Evolutionary conservation across 2,888 invertebrate genomes (phyloP).

Genomic region (Scelioninae gen. 2): DNA sequence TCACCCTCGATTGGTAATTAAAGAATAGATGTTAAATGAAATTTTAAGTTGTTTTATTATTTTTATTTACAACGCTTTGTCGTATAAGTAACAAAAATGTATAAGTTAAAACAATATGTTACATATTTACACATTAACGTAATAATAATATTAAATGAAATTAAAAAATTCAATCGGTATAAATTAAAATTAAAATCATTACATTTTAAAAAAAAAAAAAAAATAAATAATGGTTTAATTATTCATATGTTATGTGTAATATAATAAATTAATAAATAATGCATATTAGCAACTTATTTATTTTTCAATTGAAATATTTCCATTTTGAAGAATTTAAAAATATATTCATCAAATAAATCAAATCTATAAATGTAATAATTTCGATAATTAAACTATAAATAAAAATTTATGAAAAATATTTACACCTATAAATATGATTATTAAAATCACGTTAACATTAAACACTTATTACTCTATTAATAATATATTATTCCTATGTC

Average conservation of each 20-base stretch:
- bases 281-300: too few relatives aligned
- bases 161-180: neutral
- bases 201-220: too few relatives aligned
- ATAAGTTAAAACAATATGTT: conserved; percentile 71
- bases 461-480: conserved; percentile 25
- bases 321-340: too few relatives aligned
- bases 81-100: conserved; percentile 73
- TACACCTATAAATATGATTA: conserved; percentile 25
- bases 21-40: neutral
- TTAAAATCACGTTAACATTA: conserved; percentile 20
- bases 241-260: too few relatives aligned
- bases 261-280: too few relatives aligned
- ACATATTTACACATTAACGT: conserved; percentile 69
- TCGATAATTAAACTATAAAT: conserved; percentile 1
- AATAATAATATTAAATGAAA: conserved; percentile 4
- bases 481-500: neutral
- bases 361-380: too few relatives aligned
- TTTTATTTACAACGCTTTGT: conserved; percentile 71
- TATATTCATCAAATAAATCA: too few relatives aligned
- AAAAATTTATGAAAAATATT: conserved; percentile 27
- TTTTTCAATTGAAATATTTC: too few relatives aligned
- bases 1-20: too few relatives aligned
- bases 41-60: conserved; percentile 62
- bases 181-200: too few relatives aligned
- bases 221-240: too few relatives aligned